A percentile compares a stretch with the other conserved stretches of the same genome.
These are phyloP conservation scores for Parnassius apollo DNA, from an alignment of 2,888 invertebrate species.

Conservation along the genomic window DNA sequence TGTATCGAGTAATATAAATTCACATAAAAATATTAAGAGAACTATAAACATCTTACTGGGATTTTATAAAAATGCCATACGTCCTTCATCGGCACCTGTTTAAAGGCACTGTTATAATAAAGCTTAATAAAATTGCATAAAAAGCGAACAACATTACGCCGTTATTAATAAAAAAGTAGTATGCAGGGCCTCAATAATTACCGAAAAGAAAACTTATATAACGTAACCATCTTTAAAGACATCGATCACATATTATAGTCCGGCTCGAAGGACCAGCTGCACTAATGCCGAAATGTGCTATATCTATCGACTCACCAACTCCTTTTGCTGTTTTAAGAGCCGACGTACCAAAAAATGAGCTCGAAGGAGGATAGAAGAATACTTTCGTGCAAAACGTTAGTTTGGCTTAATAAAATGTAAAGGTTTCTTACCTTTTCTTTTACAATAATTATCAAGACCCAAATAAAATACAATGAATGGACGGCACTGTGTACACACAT, in stretches of 20 bases:
- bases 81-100: neutral
- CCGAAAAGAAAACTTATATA: neutral
- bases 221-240: neutral
- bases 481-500: slow-evolving; percentile 11
- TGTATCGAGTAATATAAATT: no score
- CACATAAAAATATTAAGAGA: neutral
- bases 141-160: neutral
- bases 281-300: neutral
- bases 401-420: no score
- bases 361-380: no score
- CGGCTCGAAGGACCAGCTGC: slow-evolving; percentile 4
- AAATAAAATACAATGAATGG: slow-evolving; percentile 14
- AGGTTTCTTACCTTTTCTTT: no score
- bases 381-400: no score
- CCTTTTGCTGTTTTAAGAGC: no score
- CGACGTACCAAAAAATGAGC: no score
- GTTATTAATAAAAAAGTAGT: neutral
- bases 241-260: neutral
- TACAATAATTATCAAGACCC: slow-evolving; percentile 2
- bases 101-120: slow-evolving; percentile 21
- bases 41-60: neutral
- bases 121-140: neutral
- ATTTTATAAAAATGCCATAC: neutral
- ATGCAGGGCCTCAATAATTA: neutral
- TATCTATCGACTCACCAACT: neutral